Conservation (phyloP, 2,888 invertebrate genomes). For the Amitus sp. region DNA sequence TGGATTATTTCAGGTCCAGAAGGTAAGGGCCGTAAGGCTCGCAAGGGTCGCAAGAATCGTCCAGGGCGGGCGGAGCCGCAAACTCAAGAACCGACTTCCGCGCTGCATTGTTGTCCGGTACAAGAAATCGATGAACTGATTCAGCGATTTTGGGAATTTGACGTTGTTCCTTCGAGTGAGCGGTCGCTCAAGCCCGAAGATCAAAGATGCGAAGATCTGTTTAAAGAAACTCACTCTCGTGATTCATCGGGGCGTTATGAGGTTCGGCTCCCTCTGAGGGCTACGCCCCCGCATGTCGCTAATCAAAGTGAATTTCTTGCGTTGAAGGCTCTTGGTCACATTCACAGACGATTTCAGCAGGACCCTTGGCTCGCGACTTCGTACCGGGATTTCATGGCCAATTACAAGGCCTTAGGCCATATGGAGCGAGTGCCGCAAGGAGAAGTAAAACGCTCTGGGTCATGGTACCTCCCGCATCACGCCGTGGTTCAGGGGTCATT, state of each 20-base stretch:
- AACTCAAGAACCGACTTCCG: not conserved
- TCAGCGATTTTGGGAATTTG: constrained; percentile 5
- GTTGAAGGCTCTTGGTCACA: not conserved
- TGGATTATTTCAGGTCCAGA: constrained; percentile 18
- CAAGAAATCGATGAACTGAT: not conserved
- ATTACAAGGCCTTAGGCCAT: constrained; percentile 1
- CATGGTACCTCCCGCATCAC: constrained; percentile 12
- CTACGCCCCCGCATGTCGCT: not conserved
- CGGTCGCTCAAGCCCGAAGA: not conserved
- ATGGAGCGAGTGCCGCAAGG: constrained; percentile 1
- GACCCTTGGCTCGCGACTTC: too few species aligned
- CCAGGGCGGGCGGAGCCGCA: not conserved
- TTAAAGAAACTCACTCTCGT: not conserved
- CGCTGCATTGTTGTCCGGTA: not conserved
- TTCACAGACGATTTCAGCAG: not conserved
- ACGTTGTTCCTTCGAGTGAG: not conserved
- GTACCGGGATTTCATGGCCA: not conserved
- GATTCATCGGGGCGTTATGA: not conserved
- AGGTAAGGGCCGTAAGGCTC: too few species aligned
- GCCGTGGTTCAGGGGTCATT: constrained; percentile 1
- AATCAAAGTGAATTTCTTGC: not conserved
- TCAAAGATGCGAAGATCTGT: not conserved
- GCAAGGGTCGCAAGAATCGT: too few species aligned
- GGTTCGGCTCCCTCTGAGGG: not conserved
- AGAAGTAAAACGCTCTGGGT: not conserved